These are phyloP conservation scores for Diadophis punctatus DNA, from an alignment of 2,113 vertebrate species.

Conservation along the genomic window DNA sequence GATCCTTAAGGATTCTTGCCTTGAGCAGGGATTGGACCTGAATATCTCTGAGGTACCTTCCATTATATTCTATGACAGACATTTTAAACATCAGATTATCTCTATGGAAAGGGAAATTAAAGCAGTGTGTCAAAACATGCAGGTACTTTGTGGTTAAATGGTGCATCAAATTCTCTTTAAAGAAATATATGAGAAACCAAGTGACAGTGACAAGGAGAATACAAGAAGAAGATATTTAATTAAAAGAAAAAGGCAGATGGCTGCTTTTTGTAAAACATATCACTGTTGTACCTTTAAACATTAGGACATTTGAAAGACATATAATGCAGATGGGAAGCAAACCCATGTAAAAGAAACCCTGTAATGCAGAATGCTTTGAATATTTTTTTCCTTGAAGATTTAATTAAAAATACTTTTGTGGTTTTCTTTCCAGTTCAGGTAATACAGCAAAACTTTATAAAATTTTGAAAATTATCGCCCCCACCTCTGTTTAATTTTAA, in stretches of 20 bases:
- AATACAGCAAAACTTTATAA: neutral
- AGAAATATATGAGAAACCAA: neutral
- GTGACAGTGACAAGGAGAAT: neutral
- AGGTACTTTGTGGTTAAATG: neutral
- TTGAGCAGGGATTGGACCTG: neutral
- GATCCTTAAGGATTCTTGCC: neutral
- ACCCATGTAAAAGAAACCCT: neutral
- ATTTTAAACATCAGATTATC: neutral
- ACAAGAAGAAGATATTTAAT: slow-evolving; percentile 24
- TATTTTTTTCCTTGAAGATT: neutral
- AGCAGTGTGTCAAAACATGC: neutral
- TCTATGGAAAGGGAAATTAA: neutral
- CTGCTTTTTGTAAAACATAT: neutral
- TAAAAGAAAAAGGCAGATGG: slow-evolving; percentile 1
- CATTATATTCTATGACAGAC: neutral
- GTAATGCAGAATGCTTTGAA: neutral
- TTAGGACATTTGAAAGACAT: neutral
- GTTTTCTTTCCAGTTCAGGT: neutral
- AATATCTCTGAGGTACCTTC: neutral
- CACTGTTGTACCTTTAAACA: neutral
- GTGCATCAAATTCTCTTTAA: neutral
- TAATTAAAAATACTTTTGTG: neutral
- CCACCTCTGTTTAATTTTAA: neutral
- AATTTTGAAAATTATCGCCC: neutral
- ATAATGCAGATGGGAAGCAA: slow-evolving; percentile 4